These are phyloP conservation scores for Cyrtodaria siliqua DNA, from an alignment of 2,888 invertebrate genomes.

Conservation along the genomic window DNA sequence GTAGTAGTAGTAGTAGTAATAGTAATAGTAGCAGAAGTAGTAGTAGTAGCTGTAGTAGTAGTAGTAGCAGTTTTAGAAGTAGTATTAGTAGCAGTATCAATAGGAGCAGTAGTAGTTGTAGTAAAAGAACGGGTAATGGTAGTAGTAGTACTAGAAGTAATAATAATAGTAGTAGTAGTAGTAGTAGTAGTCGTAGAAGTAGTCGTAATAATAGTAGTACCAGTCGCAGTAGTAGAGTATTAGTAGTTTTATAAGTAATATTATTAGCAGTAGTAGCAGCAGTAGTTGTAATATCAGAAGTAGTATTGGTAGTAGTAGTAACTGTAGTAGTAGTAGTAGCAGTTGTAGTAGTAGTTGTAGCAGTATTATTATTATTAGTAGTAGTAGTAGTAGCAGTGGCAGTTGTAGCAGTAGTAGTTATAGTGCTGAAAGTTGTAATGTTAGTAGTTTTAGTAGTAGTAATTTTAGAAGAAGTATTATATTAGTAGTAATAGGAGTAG, in stretches of 20 bases:
- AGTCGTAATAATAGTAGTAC: background rate
- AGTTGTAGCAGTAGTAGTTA: too few species aligned
- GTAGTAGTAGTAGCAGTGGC: background rate
- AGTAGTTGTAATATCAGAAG: background rate
- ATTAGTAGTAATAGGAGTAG: too few species aligned
- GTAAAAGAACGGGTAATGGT: background rate
- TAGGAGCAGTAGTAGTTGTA: conserved; percentile 6
- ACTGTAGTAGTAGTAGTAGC: background rate
- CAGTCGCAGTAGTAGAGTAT: background rate
- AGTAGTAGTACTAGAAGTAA: too few species aligned
- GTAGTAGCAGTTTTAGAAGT: background rate
- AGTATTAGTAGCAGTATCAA: conserved; percentile 9
- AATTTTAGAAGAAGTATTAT: too few species aligned
- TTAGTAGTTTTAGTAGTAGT: too few species aligned
- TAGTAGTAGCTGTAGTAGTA: too few species aligned
- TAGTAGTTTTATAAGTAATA: background rate
- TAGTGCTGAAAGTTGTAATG: too few species aligned
- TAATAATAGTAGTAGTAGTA: background rate
- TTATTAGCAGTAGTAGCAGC: background rate
- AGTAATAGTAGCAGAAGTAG: conserved; percentile 8
- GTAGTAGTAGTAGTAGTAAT: conserved; percentile 11
- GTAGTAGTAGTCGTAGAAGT: background rate
- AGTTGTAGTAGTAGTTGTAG: background rate
- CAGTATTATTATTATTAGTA: background rate
- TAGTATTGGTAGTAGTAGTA: conserved; percentile 1